Conservation (phyloP, 2,113 vertebrate genomes). For the Hippocampus comes region DNA sequence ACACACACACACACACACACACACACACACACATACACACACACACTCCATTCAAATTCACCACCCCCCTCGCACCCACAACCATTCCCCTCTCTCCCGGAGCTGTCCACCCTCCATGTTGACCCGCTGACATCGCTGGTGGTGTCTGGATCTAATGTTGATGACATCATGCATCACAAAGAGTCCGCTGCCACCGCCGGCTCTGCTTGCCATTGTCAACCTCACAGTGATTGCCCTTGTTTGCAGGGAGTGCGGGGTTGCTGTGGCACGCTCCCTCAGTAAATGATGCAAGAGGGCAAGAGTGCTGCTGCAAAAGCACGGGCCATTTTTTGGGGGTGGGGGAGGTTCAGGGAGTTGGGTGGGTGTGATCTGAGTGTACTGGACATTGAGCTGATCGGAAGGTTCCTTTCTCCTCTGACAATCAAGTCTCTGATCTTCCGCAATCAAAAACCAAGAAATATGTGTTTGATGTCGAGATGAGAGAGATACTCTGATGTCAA, state of each 20-base stretch:
- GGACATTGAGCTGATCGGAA: slow-evolving; percentile 38
- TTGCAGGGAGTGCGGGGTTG: slow-evolving; percentile 22
- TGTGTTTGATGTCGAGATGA: slow-evolving; percentile 59
- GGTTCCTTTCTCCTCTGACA: slow-evolving; percentile 50
- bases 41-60: slow-evolving; percentile 18
- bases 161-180: slow-evolving; percentile 54
- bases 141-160: slow-evolving; percentile 36
- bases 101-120: slow-evolving; percentile 34
- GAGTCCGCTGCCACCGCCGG: slow-evolving; percentile 51
- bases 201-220: slow-evolving; percentile 57
- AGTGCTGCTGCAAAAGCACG: slow-evolving; percentile 23
- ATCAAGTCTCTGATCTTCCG: slow-evolving; percentile 53
- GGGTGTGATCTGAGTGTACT: background rate
- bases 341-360: background rate
- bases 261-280: slow-evolving; percentile 64
- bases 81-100: slow-evolving; percentile 9
- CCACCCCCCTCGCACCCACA: slow-evolving; percentile 4
- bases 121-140: slow-evolving; percentile 34
- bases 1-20: background rate
- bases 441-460: slow-evolving; percentile 51
- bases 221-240: slow-evolving; percentile 52
- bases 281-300: slow-evolving; percentile 62
- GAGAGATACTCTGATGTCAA: slow-evolving; percentile 57
- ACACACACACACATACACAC: background rate
- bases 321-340: slow-evolving; percentile 39